These are phyloP conservation scores for Rhincodon typus DNA, from an alignment of 2,797 vertebrate species.

Conservation along the genomic window DNA sequence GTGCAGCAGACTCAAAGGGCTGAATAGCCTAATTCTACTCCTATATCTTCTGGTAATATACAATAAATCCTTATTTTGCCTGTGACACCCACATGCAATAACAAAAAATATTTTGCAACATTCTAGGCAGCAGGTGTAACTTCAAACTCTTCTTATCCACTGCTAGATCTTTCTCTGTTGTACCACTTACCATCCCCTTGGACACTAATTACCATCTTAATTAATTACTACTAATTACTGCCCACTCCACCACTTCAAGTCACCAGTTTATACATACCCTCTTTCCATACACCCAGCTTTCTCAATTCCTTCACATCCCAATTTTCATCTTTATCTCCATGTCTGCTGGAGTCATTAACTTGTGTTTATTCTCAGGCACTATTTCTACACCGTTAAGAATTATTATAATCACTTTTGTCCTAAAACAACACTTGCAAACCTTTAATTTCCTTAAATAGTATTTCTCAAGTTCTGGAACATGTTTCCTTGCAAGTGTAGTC, in stretches of 20 bases:
- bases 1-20: too few species aligned
- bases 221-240: too few species aligned
- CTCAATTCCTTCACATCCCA: not conserved
- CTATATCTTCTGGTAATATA: too few species aligned
- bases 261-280: too few species aligned
- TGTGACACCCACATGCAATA: not conserved
- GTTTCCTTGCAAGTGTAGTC: not conserved
- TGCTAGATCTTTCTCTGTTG: not conserved
- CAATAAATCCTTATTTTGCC: not conserved
- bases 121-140: not conserved
- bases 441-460: not conserved
- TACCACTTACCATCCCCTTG: not conserved
- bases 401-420: not conserved
- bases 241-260: not conserved
- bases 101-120: not conserved
- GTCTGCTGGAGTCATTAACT: not conserved
- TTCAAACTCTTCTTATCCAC: not conserved
- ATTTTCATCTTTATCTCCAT: not conserved
- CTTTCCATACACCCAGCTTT: too few species aligned
- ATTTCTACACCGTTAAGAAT: not conserved
- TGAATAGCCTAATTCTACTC: too few species aligned
- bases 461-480: not conserved
- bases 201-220: not conserved
- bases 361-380: not conserved
- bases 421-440: not conserved